Percentiles rank a stretch among this genome's conserved stretches.
Evolutionary conservation across 2,888 invertebrate species (phyloP).

Genomic region (Stenurella melanura): DNA sequence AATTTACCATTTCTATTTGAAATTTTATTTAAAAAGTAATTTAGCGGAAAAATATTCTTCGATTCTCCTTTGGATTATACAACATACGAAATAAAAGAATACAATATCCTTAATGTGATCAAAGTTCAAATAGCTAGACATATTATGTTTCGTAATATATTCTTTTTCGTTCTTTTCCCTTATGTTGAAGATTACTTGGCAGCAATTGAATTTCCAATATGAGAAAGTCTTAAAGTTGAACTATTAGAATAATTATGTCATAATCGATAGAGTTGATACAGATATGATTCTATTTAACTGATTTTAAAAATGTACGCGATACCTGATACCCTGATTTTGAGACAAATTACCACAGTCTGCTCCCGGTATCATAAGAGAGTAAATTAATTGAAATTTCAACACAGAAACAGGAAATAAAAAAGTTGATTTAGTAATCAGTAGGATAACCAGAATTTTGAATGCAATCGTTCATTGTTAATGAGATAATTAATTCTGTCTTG

Average conservation of each 20-base stretch:
- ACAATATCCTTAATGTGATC: background rate
- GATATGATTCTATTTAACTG: too few species aligned
- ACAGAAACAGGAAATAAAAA: too few species aligned
- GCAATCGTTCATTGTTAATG: too few species aligned
- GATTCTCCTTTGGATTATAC: background rate
- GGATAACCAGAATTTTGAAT: too few species aligned
- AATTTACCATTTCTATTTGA: conserved; percentile 10
- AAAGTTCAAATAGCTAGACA: background rate
- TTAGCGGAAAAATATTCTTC: conserved; percentile 1
- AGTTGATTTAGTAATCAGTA: too few species aligned
- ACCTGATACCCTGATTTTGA: too few species aligned
- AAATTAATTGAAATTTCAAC: too few species aligned
- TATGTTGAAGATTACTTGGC: background rate
- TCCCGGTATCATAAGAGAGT: too few species aligned
- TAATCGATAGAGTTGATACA: too few species aligned
- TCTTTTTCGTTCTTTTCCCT: background rate
- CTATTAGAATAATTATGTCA: background rate
- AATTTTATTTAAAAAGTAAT: conserved; percentile 12
- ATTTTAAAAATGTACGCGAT: too few species aligned
- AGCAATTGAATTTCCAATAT: background rate
- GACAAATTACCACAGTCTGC: too few species aligned
- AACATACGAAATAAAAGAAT: background rate
- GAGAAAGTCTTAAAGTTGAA: background rate
- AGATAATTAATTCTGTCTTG: too few species aligned
- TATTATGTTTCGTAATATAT: background rate